A percentile compares a stretch with the other conserved stretches of the same genome.
phyloP scores from a whole-genome alignment of 2,797 vertebrate genomes.

The Holocentrus rufus region DNA sequence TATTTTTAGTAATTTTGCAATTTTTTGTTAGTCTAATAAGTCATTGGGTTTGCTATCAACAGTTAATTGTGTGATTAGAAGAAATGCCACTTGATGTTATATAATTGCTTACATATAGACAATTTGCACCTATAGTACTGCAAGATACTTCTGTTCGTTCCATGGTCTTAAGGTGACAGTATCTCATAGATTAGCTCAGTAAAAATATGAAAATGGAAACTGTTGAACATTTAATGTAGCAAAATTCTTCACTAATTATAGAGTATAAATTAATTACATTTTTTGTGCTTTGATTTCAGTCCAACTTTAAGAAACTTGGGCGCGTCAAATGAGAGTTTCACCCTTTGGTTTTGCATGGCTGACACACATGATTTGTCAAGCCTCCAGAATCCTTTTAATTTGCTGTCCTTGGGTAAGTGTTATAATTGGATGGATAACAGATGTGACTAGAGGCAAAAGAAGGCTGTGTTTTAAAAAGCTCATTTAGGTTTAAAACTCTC shows the following conservation, averaged over 20 bases:
- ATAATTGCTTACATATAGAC: neutral
- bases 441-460: conserved; percentile 58
- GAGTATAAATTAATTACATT: neutral
- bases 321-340: conserved; percentile 35
- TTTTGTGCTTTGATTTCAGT: conserved; percentile 29
- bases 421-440: conserved; percentile 66
- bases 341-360: conserved; percentile 43
- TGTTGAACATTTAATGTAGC: conserved; percentile 8
- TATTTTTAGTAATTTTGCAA: no score
- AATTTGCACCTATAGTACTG: neutral
- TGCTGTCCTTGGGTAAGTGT: conserved; percentile 65
- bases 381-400: conserved; percentile 59
- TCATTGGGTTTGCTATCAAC: neutral
- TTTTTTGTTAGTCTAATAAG: no score
- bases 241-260: neutral
- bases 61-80: neutral
- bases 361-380: conserved; percentile 58
- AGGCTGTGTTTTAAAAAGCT: conserved; percentile 44
- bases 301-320: conserved; percentile 30
- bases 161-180: neutral
- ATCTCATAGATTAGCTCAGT: neutral
- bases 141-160: neutral
- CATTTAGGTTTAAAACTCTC: conserved; percentile 39
- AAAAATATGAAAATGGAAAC: neutral
- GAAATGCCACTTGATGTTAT: neutral